Evolutionary conservation across 2,113 vertebrate genomes (phyloP), one percentile per base, ranked within the genome.

Genomic region (Ahaetulla prasina): DNA sequence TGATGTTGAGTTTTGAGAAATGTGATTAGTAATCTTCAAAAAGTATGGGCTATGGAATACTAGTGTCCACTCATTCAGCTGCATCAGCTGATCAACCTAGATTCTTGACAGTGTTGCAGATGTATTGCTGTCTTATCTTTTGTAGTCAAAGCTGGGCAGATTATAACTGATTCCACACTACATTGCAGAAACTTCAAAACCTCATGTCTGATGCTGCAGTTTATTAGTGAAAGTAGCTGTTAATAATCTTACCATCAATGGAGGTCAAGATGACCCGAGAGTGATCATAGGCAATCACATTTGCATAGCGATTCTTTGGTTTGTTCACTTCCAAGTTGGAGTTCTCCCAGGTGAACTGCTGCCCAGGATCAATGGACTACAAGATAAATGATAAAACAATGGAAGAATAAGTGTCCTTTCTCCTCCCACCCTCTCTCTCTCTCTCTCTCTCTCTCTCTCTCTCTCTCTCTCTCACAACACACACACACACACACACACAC

Each of bases 291-390:
- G 99, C 99, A 0, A 99, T 99, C 91, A 99, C 99, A 0, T 99
- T 99, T 94, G 99, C 99, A 85, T 99, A 99, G 95, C 99, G 99
- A 93, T 99, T 99, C 97, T 99, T 99, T 4, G 99, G 98, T 96
- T 99, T 99, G 95, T 99, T 99, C 95, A 99, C 98, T 95, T 99
- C 99, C 93, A 99, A 97, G 97, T 99, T 99, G 91, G 99, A 99
- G 94, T 99, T 98, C 96, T 99, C 99, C 99, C 99, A 99, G 0
- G 99, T 99, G 97, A 99, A 99, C 97, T 99, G 99, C 96, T 99
- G 99, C 35, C 98, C 98, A 0, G 99, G 99, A 94, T 99, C 99
- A 93, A 99, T 97, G 94, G 99, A 99, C 99, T 99, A 96, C 2
- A 52, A 92, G 89, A 23, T 94, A 92, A 93, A 91, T 16, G 39